A percentile compares a stretch with the other conserved stretches of the same genome.
phyloP scores from a whole-genome alignment of 2,888 invertebrate species.

The Cephalotes varians region DNA sequence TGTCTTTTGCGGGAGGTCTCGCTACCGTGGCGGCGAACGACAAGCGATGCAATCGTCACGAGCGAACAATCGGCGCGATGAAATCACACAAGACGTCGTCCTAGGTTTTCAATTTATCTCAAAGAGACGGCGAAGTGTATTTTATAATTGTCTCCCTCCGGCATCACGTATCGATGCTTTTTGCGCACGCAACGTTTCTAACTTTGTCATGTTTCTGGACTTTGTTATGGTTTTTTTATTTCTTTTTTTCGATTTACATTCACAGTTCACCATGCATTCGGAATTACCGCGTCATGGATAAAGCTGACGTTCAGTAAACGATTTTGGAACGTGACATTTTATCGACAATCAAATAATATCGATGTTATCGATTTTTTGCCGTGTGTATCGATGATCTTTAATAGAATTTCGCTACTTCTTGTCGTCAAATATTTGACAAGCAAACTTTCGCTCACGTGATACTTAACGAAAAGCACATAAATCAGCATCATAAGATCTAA shows the following conservation, averaged over 20 bases:
- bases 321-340: slow-evolving; percentile 4
- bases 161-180: not conserved
- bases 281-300: slow-evolving; percentile 4
- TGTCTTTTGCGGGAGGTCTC: slow-evolving; percentile 8
- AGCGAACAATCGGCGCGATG: not conserved
- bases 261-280: not conserved
- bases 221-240: not conserved
- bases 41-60: not conserved
- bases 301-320: slow-evolving; percentile 26
- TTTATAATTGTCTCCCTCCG: not conserved
- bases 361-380: slow-evolving; percentile 30
- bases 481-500: not conserved
- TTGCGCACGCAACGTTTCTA: not conserved
- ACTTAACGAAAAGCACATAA: slow-evolving; percentile 32
- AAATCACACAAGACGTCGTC: slow-evolving; percentile 4
- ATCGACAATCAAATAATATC: slow-evolving; percentile 19
- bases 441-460: slow-evolving; percentile 39
- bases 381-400: not conserved
- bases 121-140: not conserved
- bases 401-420: slow-evolving; percentile 21
- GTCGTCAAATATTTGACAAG: slow-evolving; percentile 29
- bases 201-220: not conserved
- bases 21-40: not conserved
- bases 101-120: not conserved
- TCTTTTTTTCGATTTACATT: not conserved